Evolutionary conservation across 2,797 vertebrate species (phyloP).

Genomic region (Buphagus erythrorhynchus): DNA sequence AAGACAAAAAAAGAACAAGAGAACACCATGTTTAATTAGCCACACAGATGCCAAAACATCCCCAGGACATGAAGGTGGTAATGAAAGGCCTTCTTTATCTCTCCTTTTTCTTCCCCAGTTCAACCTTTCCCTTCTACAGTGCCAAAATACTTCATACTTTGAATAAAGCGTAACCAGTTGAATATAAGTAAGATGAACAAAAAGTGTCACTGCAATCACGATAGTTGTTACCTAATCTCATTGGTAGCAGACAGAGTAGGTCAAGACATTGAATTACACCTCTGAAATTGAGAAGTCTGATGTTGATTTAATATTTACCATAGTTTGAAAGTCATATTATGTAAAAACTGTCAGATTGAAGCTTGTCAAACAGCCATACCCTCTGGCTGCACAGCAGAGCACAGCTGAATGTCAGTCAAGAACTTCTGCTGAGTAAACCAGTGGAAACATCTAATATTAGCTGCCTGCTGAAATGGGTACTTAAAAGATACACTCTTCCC

Average conservation of each 20-base stretch:
- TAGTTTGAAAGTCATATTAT: not conserved
- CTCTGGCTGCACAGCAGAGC: not conserved
- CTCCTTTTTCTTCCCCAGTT: not conserved
- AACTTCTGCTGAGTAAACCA: not conserved
- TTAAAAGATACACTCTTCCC: not conserved
- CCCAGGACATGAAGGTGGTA: not conserved
- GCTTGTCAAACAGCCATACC: not conserved
- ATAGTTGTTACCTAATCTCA: not conserved
- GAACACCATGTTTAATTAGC: not conserved
- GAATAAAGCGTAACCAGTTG: not conserved
- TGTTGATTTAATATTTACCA: not conserved
- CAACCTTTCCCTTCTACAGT: not conserved
- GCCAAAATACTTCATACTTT: not conserved
- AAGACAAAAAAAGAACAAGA: not conserved
- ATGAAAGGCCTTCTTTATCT: not conserved
- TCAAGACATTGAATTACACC: not conserved
- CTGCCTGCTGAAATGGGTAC: not conserved
- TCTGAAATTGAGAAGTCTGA: not conserved
- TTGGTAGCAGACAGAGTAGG: not conserved
- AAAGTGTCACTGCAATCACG: not conserved
- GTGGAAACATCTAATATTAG: not conserved
- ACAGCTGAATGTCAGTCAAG: rapidly evolving
- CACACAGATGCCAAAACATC: not conserved
- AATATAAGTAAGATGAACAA: not conserved
- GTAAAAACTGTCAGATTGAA: not conserved